Percentiles rank a stretch among this genome's conserved stretches.
phyloP scores from a whole-genome alignment of 2,888 invertebrate species.

The Erebia aethiops region DNA sequence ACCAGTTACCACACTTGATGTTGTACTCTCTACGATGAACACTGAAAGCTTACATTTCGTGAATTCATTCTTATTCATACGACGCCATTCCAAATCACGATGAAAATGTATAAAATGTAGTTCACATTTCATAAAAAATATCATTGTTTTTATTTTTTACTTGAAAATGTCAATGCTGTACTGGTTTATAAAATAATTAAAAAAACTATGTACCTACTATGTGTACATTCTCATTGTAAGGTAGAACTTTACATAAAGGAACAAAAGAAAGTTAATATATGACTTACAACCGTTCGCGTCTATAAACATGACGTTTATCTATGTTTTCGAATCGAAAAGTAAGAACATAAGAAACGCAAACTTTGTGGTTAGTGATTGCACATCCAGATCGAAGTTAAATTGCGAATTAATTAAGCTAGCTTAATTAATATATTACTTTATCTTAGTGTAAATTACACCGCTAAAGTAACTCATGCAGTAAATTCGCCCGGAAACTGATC shows the following conservation, averaged over 20 bases:
- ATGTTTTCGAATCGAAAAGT: background rate
- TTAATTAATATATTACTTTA: background rate
- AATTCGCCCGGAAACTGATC: background rate
- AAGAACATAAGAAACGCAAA: background rate
- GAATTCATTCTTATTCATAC: no score
- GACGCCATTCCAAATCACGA: no score
- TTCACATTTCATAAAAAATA: no score
- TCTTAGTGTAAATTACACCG: constrained; percentile 10
- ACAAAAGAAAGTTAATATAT: background rate
- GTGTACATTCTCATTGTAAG: background rate
- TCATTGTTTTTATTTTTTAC: no score
- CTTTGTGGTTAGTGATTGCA: background rate
- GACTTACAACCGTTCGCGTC: background rate
- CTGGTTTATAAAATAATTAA: background rate
- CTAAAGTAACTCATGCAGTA: background rate
- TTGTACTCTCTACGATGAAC: no score
- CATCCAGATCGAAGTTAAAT: background rate
- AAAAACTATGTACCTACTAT: background rate
- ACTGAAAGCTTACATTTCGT: no score
- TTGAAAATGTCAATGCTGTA: constrained; percentile 11
- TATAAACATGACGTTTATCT: background rate
- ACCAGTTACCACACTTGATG: no score
- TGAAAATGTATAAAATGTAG: no score
- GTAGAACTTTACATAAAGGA: no score
- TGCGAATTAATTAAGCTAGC: background rate